phyloP scores from a whole-genome alignment of 2,888 invertebrate genomes.

The Drosophila recens region DNA sequence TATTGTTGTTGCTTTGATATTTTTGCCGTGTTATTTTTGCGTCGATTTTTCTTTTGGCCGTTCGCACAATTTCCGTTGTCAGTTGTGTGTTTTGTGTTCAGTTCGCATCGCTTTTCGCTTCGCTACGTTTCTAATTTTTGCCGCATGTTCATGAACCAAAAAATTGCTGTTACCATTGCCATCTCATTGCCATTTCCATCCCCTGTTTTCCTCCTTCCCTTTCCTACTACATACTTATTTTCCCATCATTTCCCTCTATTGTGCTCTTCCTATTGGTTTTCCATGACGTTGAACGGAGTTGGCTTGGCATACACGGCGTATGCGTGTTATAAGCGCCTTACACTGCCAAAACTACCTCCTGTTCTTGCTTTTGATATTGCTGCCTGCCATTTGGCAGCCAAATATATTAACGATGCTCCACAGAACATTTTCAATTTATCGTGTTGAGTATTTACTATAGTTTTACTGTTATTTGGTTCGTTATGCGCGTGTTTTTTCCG shows the following conservation, averaged over 20 bases:
- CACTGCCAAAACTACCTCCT: constrained; percentile 41
- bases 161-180: constrained; percentile 55
- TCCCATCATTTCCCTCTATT: constrained; percentile 11
- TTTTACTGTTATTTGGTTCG: constrained; percentile 40
- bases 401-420: constrained; percentile 51
- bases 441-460: constrained; percentile 24
- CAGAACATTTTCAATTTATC: constrained; percentile 36
- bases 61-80: constrained; percentile 67
- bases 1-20: constrained; percentile 28
- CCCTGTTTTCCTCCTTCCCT: not conserved
- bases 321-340: constrained; percentile 54
- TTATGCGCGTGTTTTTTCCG: constrained; percentile 69
- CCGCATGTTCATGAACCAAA: constrained; percentile 68
- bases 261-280: constrained; percentile 6
- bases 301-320: constrained; percentile 63
- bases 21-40: constrained; percentile 37
- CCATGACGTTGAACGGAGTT: not conserved
- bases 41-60: constrained; percentile 46
- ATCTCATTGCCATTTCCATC: constrained; percentile 20
- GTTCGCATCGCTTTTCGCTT: constrained; percentile 42
- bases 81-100: constrained; percentile 55
- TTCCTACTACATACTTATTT: not conserved
- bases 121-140: constrained; percentile 70
- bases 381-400: constrained; percentile 52
- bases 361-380: constrained; percentile 30